Evolutionary conservation across 35 echinoderm and acorn worm species (phyloP).

Genomic region (Antedon bifida): DNA sequence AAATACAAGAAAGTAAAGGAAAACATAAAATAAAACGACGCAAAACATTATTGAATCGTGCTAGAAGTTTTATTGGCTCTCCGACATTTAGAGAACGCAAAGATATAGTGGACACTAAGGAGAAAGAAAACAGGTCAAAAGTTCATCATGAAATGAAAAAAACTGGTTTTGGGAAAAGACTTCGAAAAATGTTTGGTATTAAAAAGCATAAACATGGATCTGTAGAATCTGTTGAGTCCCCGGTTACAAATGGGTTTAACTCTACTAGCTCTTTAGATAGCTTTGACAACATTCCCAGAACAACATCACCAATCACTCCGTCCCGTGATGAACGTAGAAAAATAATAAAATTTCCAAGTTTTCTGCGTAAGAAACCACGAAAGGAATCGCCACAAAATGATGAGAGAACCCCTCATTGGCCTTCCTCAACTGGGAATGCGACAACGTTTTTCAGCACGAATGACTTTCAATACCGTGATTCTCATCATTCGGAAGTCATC

Average conservation of each 20-base stretch:
- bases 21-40: not conserved
- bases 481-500: not conserved
- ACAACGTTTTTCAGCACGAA: not conserved
- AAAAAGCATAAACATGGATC: not conserved
- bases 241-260: not conserved
- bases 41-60: not conserved
- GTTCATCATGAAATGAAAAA: not conserved
- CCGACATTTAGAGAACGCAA: not conserved
- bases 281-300: not conserved
- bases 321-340: not conserved
- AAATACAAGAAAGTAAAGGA: not conserved
- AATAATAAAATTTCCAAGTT: not conserved
- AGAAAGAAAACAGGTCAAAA: not conserved
- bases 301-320: not conserved
- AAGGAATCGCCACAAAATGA: not conserved
- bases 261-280: not conserved
- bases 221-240: not conserved
- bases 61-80: not conserved
- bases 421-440: not conserved
- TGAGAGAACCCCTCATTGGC: not conserved
- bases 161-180: not conserved
- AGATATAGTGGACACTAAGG: not conserved
- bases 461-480: not conserved
- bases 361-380: not conserved
- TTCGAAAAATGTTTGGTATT: not conserved